These are phyloP conservation scores for Lasioglossum morio DNA, from an alignment of 2,888 invertebrate genomes.

Conservation along the genomic window DNA sequence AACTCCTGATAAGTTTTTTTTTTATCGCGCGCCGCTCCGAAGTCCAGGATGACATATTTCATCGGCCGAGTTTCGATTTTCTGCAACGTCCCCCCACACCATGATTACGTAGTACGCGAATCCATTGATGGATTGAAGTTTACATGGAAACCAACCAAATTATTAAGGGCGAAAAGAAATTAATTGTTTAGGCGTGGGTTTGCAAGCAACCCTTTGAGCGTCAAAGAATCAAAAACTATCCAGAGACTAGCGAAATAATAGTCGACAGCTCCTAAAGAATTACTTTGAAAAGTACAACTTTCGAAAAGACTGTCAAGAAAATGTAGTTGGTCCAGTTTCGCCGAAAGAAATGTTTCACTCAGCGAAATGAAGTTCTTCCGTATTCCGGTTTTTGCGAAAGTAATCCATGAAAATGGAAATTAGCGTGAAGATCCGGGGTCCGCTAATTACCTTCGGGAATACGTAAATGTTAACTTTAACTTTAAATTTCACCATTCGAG, in stretches of 20 bases:
- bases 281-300: neutral
- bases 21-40: conserved; percentile 4
- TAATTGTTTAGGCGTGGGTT: too few species aligned
- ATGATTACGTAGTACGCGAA: neutral
- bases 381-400: neutral
- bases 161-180: too few species aligned
- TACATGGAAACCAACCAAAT: too few species aligned
- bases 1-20: conserved; percentile 39
- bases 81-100: neutral
- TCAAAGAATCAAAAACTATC: too few species aligned
- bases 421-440: neutral
- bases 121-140: neutral
- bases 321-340: neutral
- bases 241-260: neutral
- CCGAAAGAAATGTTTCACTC: neutral
- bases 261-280: neutral
- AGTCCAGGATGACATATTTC: conserved; percentile 11
- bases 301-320: too few species aligned
- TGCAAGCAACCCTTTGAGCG: too few species aligned
- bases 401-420: neutral
- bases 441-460: neutral
- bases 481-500: neutral
- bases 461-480: neutral
- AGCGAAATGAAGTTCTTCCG: neutral
- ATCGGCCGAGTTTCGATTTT: neutral